A percentile compares a stretch with the other conserved stretches of the same genome.
Conservation (phyloP, 92 coral and sea anemone species). For the Nematostella vectensis region DNA sequence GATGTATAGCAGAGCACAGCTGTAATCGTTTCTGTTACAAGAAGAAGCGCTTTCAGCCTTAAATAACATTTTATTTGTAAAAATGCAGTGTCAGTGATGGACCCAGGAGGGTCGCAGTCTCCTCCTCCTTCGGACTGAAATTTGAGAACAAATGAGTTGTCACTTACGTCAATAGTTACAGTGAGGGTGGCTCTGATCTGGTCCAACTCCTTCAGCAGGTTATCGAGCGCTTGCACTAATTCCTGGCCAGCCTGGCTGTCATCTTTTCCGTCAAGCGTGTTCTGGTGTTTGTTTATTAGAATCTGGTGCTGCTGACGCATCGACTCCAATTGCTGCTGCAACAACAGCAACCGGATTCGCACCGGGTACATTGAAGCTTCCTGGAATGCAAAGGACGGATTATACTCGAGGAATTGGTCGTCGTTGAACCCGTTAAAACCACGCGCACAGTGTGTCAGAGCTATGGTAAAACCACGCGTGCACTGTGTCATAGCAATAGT, state of each 20-base stretch:
- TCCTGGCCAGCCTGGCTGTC: slow-evolving; percentile 35
- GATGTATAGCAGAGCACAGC: no score
- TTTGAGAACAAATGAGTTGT: no score
- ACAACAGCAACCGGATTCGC: slow-evolving; percentile 62
- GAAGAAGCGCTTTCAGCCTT: no score
- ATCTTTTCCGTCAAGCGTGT: slow-evolving; percentile 32
- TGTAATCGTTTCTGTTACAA: no score
- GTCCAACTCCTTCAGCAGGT: slow-evolving; percentile 69
- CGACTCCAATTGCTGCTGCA: slow-evolving; percentile 80
- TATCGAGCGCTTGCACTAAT: slow-evolving; percentile 41
- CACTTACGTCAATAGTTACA: slow-evolving; percentile 72
- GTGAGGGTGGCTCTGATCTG: slow-evolving; percentile 84
- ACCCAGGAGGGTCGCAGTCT: no score
- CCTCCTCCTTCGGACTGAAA: no score
- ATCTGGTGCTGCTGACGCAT: slow-evolving; percentile 91
- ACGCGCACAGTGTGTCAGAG: no score
- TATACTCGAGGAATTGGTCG: not conserved
- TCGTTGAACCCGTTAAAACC: not conserved
- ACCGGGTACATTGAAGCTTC: slow-evolving; percentile 76
- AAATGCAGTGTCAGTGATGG: no score
- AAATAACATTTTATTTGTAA: no score
- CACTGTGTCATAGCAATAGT: no score
- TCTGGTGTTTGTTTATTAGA: slow-evolving; percentile 67
- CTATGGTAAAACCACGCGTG: no score
- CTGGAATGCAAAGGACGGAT: no score